phyloP scores from a whole-genome alignment of 2,888 invertebrate species.

The Cantharis lateralis region DNA sequence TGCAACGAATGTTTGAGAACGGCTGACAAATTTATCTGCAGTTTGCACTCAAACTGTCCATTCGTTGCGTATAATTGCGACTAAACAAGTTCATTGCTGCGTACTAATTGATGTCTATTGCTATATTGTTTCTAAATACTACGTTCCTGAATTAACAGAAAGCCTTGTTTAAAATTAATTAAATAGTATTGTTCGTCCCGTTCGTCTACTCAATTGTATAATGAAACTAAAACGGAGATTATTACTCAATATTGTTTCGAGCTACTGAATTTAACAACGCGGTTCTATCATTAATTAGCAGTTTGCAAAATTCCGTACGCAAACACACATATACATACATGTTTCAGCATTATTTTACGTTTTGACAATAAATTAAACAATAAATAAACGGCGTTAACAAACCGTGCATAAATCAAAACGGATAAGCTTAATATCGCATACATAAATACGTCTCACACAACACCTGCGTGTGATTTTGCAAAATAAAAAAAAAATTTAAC shows the following conservation, averaged over 20 bases:
- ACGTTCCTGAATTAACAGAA: slow-evolving; percentile 36
- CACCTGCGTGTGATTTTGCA: slow-evolving; percentile 50
- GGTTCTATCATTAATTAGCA: slow-evolving; percentile 29
- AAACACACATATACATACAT: slow-evolving; percentile 19
- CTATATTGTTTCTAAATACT: slow-evolving; percentile 55
- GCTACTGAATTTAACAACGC: slow-evolving; percentile 29
- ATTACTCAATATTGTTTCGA: slow-evolving; percentile 26
- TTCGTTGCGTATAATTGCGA: slow-evolving; percentile 57
- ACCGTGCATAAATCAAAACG: slow-evolving; percentile 41
- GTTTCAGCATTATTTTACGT: slow-evolving; percentile 25
- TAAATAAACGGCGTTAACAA: slow-evolving; percentile 43
- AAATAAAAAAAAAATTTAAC: slow-evolving; percentile 51
- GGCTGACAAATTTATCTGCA: slow-evolving; percentile 47
- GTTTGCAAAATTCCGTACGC: slow-evolving; percentile 22
- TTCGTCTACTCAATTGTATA: slow-evolving; percentile 26
- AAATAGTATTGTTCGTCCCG: slow-evolving; percentile 46
- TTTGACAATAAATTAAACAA: slow-evolving; percentile 39
- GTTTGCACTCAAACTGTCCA: slow-evolving; percentile 51
- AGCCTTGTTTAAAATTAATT: slow-evolving; percentile 50
- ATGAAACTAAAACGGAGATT: slow-evolving; percentile 30
- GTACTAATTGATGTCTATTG: slow-evolving; percentile 57
- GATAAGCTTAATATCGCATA: slow-evolving; percentile 40
- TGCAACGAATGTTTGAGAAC: slow-evolving; percentile 21
- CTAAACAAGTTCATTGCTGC: slow-evolving; percentile 57
- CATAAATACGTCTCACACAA: slow-evolving; percentile 37